Conservation (phyloP, 2,113 vertebrate genomes). For the Halcyon senegalensis region DNA sequence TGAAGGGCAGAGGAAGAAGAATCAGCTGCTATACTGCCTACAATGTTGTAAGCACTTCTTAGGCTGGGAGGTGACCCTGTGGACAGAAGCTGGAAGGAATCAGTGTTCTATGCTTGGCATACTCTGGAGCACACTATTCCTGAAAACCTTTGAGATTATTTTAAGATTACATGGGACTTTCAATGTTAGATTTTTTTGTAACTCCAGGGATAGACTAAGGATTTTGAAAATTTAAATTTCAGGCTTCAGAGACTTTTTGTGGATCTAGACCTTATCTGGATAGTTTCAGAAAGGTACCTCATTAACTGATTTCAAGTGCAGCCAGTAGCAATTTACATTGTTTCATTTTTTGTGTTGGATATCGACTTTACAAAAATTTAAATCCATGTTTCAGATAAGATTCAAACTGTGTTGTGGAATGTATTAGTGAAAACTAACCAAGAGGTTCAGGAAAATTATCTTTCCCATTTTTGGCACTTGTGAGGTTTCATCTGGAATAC, state of each 20-base stretch:
- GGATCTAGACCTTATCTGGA: not conserved
- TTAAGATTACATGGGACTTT: not conserved
- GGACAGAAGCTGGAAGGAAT: not conserved
- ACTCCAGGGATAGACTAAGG: not conserved
- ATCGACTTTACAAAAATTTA: not conserved
- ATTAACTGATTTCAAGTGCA: not conserved
- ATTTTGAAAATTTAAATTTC: not conserved
- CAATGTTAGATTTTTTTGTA: not conserved
- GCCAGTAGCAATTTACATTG: not conserved
- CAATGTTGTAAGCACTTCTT: not conserved
- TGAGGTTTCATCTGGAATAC: not conserved
- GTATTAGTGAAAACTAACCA: not conserved
- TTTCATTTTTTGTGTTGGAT: not conserved
- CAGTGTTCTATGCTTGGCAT: not conserved
- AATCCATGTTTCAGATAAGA: not conserved
- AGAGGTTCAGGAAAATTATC: not conserved
- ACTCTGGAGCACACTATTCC: not conserved
- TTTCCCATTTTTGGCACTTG: not conserved
- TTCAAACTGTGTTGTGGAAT: not conserved
- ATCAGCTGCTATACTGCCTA: not conserved
- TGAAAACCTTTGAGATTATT: not conserved
- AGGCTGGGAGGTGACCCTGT: not conserved
- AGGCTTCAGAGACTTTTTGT: not conserved
- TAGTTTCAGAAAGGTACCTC: not conserved
- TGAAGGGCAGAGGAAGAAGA: not conserved